These are phyloP conservation scores for Zhengitettix transpicula DNA, from an alignment of 2,888 invertebrate species.

Conservation along the genomic window DNA sequence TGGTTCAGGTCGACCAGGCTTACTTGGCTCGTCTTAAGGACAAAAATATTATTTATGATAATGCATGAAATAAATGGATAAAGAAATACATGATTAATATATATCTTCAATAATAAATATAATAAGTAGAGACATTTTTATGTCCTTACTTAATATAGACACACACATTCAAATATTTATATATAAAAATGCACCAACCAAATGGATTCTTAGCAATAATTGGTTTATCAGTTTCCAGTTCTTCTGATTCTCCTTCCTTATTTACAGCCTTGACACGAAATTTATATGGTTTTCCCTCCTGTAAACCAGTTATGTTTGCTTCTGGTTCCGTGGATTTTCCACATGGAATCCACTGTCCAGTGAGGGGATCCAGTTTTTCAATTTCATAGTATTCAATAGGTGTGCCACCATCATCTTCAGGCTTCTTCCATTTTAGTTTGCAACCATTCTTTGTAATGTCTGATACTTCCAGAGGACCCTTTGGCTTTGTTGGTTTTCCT, in stretches of 20 bases:
- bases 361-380: constrained; percentile 82
- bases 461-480: constrained; percentile 73
- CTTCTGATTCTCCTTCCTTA: constrained; percentile 90
- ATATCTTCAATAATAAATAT: constrained; percentile 15
- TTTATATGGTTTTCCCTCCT: constrained; percentile 84
- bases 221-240: constrained; percentile 75
- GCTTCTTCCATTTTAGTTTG: constrained; percentile 84
- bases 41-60: neutral
- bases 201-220: constrained; percentile 93
- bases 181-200: constrained; percentile 29
- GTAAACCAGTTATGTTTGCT: constrained; percentile 73
- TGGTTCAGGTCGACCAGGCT: constrained; percentile 73
- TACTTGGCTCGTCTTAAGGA: constrained; percentile 53
- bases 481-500: constrained; percentile 54
- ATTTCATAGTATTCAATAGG: constrained; percentile 84
- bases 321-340: constrained; percentile 75
- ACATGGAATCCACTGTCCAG: constrained; percentile 86
- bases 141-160: too few relatives aligned
- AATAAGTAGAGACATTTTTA: too few relatives aligned
- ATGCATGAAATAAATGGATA: neutral
- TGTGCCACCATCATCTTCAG: constrained; percentile 88
- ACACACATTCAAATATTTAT: too few relatives aligned
- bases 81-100: neutral
- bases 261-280: constrained; percentile 88
- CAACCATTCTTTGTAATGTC: constrained; percentile 82